Conservation (phyloP, 2,113 vertebrate genomes). For the Gnathonemus longibarbis region DNA sequence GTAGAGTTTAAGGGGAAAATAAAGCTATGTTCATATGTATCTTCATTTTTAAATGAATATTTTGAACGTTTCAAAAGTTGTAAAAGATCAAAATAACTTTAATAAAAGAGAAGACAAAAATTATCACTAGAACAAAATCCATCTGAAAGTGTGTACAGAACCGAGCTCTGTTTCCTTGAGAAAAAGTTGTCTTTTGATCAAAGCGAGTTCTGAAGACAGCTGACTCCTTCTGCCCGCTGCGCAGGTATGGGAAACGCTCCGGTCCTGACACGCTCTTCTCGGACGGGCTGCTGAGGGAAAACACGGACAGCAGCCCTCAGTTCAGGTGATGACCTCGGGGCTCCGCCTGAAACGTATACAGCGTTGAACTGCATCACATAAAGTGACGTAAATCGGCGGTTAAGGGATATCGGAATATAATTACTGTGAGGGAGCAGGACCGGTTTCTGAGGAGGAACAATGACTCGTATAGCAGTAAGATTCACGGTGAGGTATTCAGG, state of each 20-base stretch:
- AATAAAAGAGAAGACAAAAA: not conserved
- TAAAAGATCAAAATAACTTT: not conserved
- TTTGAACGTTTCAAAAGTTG: not conserved
- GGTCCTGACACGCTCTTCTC: constrained; percentile 83
- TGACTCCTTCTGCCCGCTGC: not conserved
- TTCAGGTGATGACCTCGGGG: constrained; percentile 59
- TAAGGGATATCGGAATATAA: not conserved
- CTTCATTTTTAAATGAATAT: not conserved
- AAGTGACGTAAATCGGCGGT: not conserved
- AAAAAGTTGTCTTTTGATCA: not conserved
- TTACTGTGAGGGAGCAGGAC: not conserved
- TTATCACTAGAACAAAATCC: not conserved
- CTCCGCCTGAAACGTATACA: not conserved
- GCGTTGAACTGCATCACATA: not conserved
- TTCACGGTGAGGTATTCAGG: not conserved
- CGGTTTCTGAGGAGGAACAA: too few relatives aligned
- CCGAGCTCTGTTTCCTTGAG: not conserved
- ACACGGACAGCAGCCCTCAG: constrained; percentile 78
- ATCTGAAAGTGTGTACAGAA: not conserved
- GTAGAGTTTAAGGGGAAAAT: not conserved
- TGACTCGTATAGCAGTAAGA: not conserved
- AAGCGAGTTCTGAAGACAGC: not conserved
- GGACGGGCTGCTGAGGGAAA: constrained; percentile 84
- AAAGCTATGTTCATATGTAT: not conserved
- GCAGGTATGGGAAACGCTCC: constrained; percentile 91